These are phyloP conservation scores for Tympanoctomys barrerae DNA, from an alignment of 2,797 vertebrate genomes.

Conservation along the genomic window DNA sequence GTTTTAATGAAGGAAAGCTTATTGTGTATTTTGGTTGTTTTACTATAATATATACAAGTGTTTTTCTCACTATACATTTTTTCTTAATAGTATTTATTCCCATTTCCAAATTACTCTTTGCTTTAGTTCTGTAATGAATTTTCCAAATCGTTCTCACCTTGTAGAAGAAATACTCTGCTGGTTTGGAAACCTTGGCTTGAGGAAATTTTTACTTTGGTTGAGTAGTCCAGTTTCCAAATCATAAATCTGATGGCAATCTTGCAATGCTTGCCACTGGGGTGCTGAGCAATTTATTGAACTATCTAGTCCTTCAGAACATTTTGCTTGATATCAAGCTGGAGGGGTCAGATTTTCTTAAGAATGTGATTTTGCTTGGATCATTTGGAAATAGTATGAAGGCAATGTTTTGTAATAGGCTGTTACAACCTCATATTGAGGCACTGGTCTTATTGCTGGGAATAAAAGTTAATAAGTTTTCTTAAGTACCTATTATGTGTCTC, in stretches of 20 bases:
- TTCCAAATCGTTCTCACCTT: constrained; percentile 17
- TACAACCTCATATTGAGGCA: constrained; percentile 25
- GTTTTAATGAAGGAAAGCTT: constrained; percentile 51
- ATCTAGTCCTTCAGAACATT: constrained; percentile 48
- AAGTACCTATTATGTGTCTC: background rate
- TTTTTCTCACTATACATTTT: constrained; percentile 40
- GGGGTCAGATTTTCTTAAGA: constrained; percentile 57
- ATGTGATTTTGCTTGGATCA: constrained; percentile 27
- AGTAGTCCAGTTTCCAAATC: constrained; percentile 61
- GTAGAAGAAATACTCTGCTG: background rate
- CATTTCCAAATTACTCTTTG: constrained; percentile 45
- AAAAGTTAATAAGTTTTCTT: background rate
- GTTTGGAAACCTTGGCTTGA: constrained; percentile 8
- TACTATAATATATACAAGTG: background rate
- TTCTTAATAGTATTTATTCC: constrained; percentile 38
- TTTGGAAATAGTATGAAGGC: background rate
- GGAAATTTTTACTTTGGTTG: constrained; percentile 70
- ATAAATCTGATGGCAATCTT: constrained; percentile 66
- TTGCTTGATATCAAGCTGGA: constrained; percentile 54
- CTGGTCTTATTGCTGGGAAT: background rate
- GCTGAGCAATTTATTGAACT: constrained; percentile 56
- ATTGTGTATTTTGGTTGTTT: constrained; percentile 54
- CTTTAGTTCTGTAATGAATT: constrained; percentile 33
- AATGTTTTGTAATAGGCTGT: background rate
- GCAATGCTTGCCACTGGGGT: constrained; percentile 41